Conservation (phyloP, 2,113 vertebrate species). For the Anas platyrhynchos region DNA sequence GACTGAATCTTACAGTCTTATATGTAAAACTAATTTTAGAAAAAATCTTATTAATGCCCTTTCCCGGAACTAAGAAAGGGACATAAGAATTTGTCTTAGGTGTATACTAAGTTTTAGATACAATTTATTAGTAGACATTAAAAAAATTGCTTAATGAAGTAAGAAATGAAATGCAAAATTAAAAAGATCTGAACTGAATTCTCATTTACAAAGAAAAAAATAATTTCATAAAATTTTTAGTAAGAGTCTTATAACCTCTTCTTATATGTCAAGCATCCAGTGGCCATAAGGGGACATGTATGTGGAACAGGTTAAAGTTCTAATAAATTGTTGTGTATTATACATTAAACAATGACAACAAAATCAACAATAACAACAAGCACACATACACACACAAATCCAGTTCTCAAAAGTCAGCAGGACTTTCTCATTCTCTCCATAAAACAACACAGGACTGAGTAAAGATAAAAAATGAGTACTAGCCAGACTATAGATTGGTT, state of each 20-base stretch:
- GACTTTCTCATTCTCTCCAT: not conserved
- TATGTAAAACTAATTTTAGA: not conserved
- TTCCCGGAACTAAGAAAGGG: not conserved
- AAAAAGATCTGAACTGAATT: not conserved
- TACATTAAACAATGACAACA: not conserved
- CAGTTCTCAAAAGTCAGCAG: not conserved
- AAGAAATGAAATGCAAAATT: not conserved
- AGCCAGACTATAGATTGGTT: not conserved
- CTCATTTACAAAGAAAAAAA: not conserved
- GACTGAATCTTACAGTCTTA: not conserved
- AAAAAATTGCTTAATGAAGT: not conserved
- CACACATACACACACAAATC: not conserved
- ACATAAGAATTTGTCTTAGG: not conserved
- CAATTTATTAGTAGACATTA: not conserved
- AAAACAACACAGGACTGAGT: not conserved
- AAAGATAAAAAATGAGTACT: not conserved
- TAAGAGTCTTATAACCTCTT: not conserved
- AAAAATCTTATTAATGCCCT: not conserved
- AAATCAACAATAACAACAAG: accelerated
- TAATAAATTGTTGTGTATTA: not conserved
- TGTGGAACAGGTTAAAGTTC: not conserved
- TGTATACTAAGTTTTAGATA: not conserved
- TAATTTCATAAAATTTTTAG: not conserved
- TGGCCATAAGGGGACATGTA: not conserved
- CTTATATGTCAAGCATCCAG: not conserved